Conservation (phyloP, 2,113 vertebrate genomes). For the Ageneiosus marmoratus region DNA sequence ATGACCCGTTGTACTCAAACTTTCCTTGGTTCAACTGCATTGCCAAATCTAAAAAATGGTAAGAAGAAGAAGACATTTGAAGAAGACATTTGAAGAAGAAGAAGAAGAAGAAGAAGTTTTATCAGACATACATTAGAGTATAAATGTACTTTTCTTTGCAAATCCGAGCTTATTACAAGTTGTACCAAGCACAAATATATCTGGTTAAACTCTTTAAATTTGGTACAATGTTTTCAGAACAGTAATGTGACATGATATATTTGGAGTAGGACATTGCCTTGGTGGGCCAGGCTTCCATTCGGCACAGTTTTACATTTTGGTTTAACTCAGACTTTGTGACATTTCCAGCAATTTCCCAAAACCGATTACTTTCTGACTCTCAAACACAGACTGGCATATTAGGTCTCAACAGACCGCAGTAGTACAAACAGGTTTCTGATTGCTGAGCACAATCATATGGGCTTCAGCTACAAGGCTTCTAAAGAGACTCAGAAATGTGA, state of each 20-base stretch:
- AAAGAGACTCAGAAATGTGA: conserved; percentile 11
- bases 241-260: background rate
- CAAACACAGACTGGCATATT: conserved; percentile 20
- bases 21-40: conserved; percentile 86
- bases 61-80: background rate
- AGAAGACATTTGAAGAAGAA: background rate
- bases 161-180: background rate
- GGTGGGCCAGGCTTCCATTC: background rate
- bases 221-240: background rate
- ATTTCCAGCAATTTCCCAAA: conserved; percentile 22
- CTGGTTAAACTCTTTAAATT: background rate
- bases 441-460: conserved; percentile 34
- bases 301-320: background rate
- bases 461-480: conserved; percentile 11
- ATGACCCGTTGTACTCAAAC: conserved; percentile 89
- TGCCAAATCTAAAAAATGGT: conserved; percentile 68
- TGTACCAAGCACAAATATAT: background rate
- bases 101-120: background rate
- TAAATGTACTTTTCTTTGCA: background rate
- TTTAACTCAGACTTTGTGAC: conserved; percentile 1
- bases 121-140: background rate
- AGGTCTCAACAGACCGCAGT: conserved; percentile 17
- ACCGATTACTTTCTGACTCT: conserved; percentile 10
- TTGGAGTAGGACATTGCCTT: background rate
- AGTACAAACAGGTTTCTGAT: conserved; percentile 35